These are phyloP conservation scores for Echinops telfairi DNA, from an alignment of 2,113 vertebrate species.

Conservation along the genomic window DNA sequence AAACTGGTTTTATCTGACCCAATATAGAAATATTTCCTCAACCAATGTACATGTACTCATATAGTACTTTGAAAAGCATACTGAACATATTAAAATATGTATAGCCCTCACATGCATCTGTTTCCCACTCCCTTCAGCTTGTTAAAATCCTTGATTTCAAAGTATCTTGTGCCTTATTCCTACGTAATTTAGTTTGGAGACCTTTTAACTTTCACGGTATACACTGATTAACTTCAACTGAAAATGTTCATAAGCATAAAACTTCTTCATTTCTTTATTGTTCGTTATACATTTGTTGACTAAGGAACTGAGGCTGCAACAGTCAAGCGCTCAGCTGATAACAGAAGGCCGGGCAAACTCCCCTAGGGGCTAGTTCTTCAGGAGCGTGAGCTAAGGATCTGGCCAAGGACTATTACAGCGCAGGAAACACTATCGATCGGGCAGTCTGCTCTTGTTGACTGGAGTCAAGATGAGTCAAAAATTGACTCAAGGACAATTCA, in stretches of 20 bases:
- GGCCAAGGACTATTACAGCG: not conserved
- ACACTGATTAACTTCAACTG: not conserved
- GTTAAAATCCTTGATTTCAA: conserved; percentile 48
- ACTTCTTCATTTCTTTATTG: not conserved
- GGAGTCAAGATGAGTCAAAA: not conserved
- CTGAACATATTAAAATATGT: not conserved
- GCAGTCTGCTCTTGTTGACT: not conserved
- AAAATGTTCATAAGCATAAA: not conserved
- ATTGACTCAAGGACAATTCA: not conserved
- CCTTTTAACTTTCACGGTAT: not conserved
- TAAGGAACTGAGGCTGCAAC: not conserved
- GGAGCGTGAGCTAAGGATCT: not conserved
- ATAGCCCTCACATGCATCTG: not conserved
- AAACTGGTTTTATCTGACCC: conserved; percentile 13
- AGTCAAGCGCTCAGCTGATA: not conserved
- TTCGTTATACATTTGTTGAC: not conserved
- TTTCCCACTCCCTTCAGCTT: not conserved
- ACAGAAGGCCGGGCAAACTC: not conserved
- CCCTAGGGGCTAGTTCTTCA: not conserved
- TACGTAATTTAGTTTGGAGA: conserved; percentile 24
- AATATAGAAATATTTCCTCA: not conserved
- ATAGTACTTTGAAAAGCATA: not conserved
- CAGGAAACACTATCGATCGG: not conserved
- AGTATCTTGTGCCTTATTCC: not conserved
- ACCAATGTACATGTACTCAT: not conserved